phyloP scores from a whole-genome alignment of 2,888 invertebrate genomes.

The Agrotis ipsilon region DNA sequence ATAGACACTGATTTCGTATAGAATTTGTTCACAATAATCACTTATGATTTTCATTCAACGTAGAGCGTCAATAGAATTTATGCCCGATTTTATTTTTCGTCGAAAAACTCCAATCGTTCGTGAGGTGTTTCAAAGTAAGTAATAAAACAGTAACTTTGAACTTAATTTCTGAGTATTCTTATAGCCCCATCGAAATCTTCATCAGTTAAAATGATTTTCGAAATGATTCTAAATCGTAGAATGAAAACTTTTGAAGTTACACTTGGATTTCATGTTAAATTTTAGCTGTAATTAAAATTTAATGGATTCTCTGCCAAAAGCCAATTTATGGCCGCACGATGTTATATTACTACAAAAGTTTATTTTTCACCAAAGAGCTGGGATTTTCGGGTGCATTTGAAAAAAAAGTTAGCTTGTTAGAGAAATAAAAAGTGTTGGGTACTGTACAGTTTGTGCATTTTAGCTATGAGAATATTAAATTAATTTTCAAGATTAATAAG shows the following conservation, averaged over 20 bases:
- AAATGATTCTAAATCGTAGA: conserved; percentile 48
- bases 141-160: conserved; percentile 42
- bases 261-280: conserved; percentile 39
- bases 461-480: too few species aligned
- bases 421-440: background rate
- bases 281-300: conserved; percentile 43
- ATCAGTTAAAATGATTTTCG: conserved; percentile 29
- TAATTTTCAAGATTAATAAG: too few species aligned
- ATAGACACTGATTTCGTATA: conserved; percentile 25
- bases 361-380: background rate
- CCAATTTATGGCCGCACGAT: conserved; percentile 26
- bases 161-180: conserved; percentile 46
- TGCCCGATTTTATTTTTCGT: background rate
- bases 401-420: background rate
- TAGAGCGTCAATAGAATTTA: conserved; percentile 3
- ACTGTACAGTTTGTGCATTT: too few species aligned
- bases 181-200: conserved; percentile 36
- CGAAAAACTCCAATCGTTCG: conserved; percentile 14
- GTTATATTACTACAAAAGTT: conserved; percentile 26
- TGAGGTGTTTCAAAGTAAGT: conserved; percentile 28
- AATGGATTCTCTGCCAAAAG: conserved; percentile 31
- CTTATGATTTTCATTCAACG: conserved; percentile 3
- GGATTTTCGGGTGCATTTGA: conserved; percentile 2
- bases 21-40: conserved; percentile 14
- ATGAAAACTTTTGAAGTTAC: conserved; percentile 49